Conservation (phyloP, 2,797 vertebrate species). For the Microctenopoma lineatum region DNA sequence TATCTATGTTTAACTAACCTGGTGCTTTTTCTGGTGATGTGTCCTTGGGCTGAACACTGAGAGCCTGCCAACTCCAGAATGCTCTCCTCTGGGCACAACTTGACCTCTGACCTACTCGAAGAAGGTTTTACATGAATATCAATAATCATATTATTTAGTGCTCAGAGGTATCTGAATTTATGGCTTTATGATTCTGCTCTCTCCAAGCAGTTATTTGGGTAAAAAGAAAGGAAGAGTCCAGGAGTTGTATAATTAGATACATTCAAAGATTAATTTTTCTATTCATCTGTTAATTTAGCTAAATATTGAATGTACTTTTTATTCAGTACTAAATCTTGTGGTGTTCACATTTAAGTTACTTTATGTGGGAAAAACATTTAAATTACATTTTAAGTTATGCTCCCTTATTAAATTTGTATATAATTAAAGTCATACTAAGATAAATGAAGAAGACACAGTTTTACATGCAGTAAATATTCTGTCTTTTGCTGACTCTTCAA, state of each 20-base stretch:
- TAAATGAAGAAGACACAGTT: not conserved
- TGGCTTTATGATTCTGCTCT: not conserved
- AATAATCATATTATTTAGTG: constrained; percentile 19
- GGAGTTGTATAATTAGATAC: not conserved
- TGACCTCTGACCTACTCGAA: not conserved
- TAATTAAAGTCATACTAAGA: not conserved
- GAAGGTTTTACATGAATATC: constrained; percentile 12
- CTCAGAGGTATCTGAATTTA: not conserved
- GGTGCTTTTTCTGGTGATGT: constrained; percentile 2
- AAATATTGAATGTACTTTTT: constrained; percentile 5
- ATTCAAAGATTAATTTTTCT: not conserved
- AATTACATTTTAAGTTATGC: not conserved
- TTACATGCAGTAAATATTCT: not conserved
- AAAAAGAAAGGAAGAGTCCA: not conserved
- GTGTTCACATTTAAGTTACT: not conserved
- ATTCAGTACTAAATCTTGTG: not conserved
- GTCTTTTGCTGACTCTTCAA: not conserved
- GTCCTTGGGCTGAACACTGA: not conserved
- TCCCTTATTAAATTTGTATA: not conserved
- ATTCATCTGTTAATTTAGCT: not conserved
- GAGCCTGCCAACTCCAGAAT: not conserved
- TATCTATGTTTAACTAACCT: too few relatives aligned
- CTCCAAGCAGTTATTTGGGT: not conserved
- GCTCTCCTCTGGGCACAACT: not conserved
- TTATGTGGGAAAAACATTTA: not conserved